A percentile compares a stretch with the other conserved stretches of the same genome.
These are phyloP conservation scores for Etia nguti DNA, from an alignment of 2,113 vertebrate genomes.

Conservation along the genomic window DNA sequence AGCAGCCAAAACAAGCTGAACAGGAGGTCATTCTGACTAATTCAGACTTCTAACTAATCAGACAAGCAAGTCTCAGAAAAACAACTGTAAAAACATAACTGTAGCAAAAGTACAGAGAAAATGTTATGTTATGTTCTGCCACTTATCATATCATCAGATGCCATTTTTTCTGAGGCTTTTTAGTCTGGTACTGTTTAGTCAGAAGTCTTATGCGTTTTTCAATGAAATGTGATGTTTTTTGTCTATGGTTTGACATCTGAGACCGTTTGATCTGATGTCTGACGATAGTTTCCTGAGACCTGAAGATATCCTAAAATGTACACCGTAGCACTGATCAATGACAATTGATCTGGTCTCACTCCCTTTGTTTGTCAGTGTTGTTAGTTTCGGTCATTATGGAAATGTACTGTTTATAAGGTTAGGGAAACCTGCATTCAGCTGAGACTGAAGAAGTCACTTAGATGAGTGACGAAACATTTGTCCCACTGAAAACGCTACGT, in stretches of 20 bases:
- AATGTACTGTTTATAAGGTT: not conserved
- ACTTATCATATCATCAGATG: not conserved
- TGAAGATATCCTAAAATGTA: not conserved
- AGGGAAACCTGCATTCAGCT: not conserved
- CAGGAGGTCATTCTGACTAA: not conserved
- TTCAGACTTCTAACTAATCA: not conserved
- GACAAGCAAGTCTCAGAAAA: not conserved
- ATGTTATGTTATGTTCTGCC: not conserved
- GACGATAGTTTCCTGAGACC: not conserved
- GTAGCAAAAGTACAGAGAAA: not conserved
- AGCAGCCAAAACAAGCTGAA: not conserved
- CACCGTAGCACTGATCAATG: not conserved
- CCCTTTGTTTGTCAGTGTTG: not conserved
- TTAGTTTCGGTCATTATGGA: not conserved
- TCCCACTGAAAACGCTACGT: not conserved
- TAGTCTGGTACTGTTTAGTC: not conserved
- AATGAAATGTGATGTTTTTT: not conserved
- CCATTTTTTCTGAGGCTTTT: not conserved
- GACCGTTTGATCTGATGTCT: not conserved
- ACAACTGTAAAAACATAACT: not conserved
- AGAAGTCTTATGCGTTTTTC: rapidly evolving
- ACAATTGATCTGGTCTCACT: not conserved
- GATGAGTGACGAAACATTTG: not conserved
- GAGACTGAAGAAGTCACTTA: not conserved
- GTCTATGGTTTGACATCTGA: not conserved